Conservation (phyloP, 2,113 vertebrate genomes). For the Triplophysa dalaica region DNA sequence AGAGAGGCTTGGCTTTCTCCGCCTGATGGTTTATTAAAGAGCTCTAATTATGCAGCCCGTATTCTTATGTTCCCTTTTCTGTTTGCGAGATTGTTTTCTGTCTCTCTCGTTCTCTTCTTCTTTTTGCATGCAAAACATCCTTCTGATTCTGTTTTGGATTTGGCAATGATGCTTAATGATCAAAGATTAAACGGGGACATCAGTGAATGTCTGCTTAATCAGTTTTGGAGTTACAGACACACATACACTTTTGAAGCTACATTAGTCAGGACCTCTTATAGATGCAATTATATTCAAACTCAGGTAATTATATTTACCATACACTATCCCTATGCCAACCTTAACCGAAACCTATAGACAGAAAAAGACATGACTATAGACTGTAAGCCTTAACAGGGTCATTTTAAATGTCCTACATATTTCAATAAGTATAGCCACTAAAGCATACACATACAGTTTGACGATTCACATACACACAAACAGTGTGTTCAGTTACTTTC, state of each 20-base stretch:
- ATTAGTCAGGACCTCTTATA: no score
- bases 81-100: constrained; percentile 65
- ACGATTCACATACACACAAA: neutral
- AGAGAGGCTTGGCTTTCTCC: constrained; percentile 43
- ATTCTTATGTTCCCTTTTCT: constrained; percentile 66
- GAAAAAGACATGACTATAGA: no score
- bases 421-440: no score
- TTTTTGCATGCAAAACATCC: constrained; percentile 73
- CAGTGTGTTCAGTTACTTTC: constrained; percentile 3
- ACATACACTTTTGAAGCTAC: neutral
- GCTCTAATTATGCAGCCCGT: constrained; percentile 71
- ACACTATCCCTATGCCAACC: no score
- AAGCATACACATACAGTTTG: no score
- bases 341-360: no score
- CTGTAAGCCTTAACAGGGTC: no score
- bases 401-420: no score
- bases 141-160: constrained; percentile 71
- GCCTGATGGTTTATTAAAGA: constrained; percentile 75
- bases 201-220: constrained; percentile 26
- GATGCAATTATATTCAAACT: no score
- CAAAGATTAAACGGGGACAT: constrained; percentile 45
- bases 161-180: constrained; percentile 55
- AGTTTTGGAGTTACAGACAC: neutral
- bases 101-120: constrained; percentile 65
- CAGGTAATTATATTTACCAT: no score